Percentiles rank a stretch among this genome's conserved stretches.
Conservation (phyloP, 1,140 invertebrate genomes). For the Lepidotrigona ventralis region DNA sequence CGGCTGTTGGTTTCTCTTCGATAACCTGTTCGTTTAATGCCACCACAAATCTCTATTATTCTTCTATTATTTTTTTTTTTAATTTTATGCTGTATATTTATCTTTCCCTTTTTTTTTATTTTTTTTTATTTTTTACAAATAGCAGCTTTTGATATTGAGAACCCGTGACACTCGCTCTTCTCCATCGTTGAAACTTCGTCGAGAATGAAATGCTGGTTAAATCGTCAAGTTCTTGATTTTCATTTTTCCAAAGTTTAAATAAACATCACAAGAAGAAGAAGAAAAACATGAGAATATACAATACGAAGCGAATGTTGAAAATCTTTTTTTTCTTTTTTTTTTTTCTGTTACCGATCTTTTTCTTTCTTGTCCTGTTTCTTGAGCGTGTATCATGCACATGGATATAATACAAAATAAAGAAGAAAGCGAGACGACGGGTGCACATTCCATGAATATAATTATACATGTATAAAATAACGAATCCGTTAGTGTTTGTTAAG, state of each 20-base stretch:
- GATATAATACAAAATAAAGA: neutral
- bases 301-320: neutral
- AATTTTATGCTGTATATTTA: conserved; percentile 48
- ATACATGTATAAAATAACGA: conserved; percentile 59
- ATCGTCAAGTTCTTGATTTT: neutral
- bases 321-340: neutral
- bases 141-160: conserved; percentile 28
- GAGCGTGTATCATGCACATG: neutral
- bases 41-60: conserved; percentile 20
- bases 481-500: conserved; percentile 73
- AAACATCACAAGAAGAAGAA: neutral
- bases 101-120: conserved; percentile 2
- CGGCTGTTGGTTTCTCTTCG: conserved; percentile 9
- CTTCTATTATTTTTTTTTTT: conserved; percentile 32
- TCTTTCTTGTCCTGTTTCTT: no score
- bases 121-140: conserved; percentile 30
- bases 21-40: neutral
- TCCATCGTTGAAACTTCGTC: neutral
- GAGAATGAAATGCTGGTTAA: neutral
- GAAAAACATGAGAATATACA: no score
- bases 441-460: conserved; percentile 71
- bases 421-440: conserved; percentile 57
- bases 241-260: neutral
- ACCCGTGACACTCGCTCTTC: conserved; percentile 38
- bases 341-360: neutral